A percentile compares a stretch with the other conserved stretches of the same genome.
Evolutionary conservation across 2,113 vertebrate genomes (phyloP).

Genomic region (Scortum barcoo): DNA sequence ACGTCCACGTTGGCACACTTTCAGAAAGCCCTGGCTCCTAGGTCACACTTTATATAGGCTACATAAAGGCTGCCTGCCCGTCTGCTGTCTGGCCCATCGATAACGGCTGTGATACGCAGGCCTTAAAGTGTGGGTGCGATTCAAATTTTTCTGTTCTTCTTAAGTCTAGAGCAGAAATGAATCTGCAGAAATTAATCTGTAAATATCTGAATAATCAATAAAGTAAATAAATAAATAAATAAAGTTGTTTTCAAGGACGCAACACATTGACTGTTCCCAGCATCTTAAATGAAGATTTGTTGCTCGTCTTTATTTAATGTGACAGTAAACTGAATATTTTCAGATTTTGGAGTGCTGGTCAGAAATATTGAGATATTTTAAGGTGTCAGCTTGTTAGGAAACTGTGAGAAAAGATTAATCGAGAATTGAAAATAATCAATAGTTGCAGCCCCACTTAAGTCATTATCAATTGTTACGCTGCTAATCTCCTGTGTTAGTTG

Average conservation of each 20-base stretch:
- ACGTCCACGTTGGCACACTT: conserved; percentile 79
- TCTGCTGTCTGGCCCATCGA: conserved; percentile 76
- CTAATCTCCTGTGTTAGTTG: neutral
- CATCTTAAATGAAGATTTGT: neutral
- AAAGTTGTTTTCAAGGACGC: too few species aligned
- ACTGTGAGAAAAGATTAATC: neutral
- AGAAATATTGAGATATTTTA: neutral
- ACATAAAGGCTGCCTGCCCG: conserved; percentile 71
- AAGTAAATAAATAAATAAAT: too few species aligned
- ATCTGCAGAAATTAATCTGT: neutral
- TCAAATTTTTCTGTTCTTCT: neutral
- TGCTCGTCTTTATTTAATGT: neutral
- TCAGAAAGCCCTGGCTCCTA: conserved; percentile 79
- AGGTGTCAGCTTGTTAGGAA: neutral
- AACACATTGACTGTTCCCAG: neutral
- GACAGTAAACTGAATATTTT: neutral
- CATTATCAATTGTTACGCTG: neutral
- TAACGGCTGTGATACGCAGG: conserved; percentile 52
- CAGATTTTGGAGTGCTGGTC: neutral
- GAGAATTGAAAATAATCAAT: neutral
- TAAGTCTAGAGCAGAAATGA: neutral
- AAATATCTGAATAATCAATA: neutral
- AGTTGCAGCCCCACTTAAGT: neutral
- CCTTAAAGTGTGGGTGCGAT: conserved; percentile 27
- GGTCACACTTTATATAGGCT: conserved; percentile 79